Base-by-base conservation (phyloP, 2,113 vertebrate species). In the Neogale vison region DNA sequence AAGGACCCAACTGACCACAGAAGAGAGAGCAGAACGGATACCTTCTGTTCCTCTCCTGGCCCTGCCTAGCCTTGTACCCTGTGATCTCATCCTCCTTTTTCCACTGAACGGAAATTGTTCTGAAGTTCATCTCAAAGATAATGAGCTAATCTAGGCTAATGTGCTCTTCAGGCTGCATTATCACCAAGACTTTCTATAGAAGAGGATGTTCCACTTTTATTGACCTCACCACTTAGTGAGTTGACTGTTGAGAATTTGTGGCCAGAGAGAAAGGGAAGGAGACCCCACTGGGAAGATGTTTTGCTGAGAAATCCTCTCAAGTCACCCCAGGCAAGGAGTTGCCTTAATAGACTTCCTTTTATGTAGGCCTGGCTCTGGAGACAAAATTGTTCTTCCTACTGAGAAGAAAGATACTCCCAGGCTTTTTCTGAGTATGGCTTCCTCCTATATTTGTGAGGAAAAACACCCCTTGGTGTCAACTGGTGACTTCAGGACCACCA, bases 131-230 rank as follows among this genome's bases (percentile, higher is more conserved):
- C 87, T 95, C 83, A 87, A 80, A 96, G 74, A 97, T 87, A 96
- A 97, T 92, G 96, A 97, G 92, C 61, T 93, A 93, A 97, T 96
- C 82, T 47, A 93, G 89, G 94, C 61, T 96, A 97, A 97, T 59
- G 47, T 89, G 65, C 88, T 94, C 90, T 96, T 93, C 36, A 63
- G 42, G 26, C 90, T 59, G 55, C 89, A 80, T 87, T 69, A 90
- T 92, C 79, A 45, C 57, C 1, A 12, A 93, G 65, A 47, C 63
- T 67, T 88, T 92, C 93, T 93, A 6, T 15, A 76, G 83, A 96
- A 93, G 69, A 91, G 59, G 47, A 84, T 95, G 90, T 17, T 81
- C 92, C 55, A 93, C 52, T 96, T 97, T 90, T 69, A 59, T 11
- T 95, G 93, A 97, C 87, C 92, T 96, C 71, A 23, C 52, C 93